Percentiles rank a stretch among this genome's conserved stretches.
phyloP scores from a whole-genome alignment of 2,888 invertebrate species.

The Yponomeuta cagnagella region DNA sequence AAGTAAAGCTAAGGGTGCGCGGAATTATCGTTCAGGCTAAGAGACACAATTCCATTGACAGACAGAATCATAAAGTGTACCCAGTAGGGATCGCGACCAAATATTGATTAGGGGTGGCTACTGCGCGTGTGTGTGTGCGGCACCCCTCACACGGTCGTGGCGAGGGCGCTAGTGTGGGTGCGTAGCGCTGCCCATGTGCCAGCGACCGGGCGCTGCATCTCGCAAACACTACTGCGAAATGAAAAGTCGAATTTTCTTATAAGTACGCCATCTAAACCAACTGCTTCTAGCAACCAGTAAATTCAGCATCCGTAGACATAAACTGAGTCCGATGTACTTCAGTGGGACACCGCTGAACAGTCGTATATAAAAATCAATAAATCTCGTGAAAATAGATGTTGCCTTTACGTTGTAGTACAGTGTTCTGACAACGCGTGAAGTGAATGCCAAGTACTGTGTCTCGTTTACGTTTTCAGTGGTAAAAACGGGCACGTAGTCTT shows the following conservation, averaged over 20 bases:
- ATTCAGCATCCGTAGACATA: background rate
- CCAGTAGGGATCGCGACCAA: constrained; percentile 47
- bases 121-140: constrained; percentile 44
- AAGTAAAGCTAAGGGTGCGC: background rate
- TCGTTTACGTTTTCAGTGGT: constrained; percentile 55
- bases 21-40: background rate
- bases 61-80: constrained; percentile 35
- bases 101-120: constrained; percentile 63
- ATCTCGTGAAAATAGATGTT: constrained; percentile 12
- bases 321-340: constrained; percentile 21
- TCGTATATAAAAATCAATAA: constrained; percentile 23
- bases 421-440: constrained; percentile 26
- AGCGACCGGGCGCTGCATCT: background rate
- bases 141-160: constrained; percentile 30
- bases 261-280: constrained; percentile 30
- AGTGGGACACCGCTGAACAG: constrained; percentile 18
- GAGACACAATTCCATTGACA: constrained; percentile 39
- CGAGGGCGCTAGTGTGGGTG: constrained; percentile 35
- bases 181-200: constrained; percentile 37
- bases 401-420: constrained; percentile 9
- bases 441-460: constrained; percentile 13
- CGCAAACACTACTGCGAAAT: constrained; percentile 28
- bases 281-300: background rate
- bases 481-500: constrained; percentile 37
- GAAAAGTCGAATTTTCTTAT: constrained; percentile 23